Conservation (phyloP, 2,797 vertebrate genomes). For the Alfaro cultratus region DNA sequence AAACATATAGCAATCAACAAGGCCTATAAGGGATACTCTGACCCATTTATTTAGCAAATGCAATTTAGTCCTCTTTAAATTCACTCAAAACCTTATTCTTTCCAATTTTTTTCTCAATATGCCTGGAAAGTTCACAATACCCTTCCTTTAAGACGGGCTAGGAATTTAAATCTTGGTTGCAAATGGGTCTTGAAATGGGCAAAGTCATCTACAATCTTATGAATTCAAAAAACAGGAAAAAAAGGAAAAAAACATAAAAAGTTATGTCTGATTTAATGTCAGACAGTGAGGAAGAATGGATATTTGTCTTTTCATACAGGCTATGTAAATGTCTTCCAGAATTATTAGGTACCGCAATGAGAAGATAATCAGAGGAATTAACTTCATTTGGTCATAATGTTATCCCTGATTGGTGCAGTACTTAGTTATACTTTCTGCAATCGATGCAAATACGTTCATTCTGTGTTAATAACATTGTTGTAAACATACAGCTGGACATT, state of each 20-base stretch:
- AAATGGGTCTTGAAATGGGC: neutral
- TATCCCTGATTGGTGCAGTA: slow-evolving; percentile 8
- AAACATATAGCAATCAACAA: neutral
- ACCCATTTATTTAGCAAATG: neutral
- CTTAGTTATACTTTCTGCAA: slow-evolving; percentile 34
- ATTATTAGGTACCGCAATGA: neutral
- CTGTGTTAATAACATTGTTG: slow-evolving; percentile 55
- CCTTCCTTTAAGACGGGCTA: too few species aligned
- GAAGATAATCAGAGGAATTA: neutral
- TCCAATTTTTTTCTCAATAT: neutral
- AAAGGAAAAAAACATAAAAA: neutral
- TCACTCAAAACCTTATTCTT: neutral
- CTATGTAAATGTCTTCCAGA: too few species aligned
- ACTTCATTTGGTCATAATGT: neutral
- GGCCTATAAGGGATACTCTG: neutral
- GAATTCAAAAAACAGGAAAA: neutral
- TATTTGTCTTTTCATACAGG: neutral
- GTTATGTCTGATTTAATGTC: neutral
- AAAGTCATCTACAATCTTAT: neutral
- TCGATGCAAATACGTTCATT: slow-evolving; percentile 51
- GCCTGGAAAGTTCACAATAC: too few species aligned
- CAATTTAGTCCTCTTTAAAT: neutral
- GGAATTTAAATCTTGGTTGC: neutral
- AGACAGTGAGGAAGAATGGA: neutral
- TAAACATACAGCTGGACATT: slow-evolving; percentile 76